Evolutionary conservation across 2,888 invertebrate species (phyloP).

Genomic region (Muschampia plurimacula): DNA sequence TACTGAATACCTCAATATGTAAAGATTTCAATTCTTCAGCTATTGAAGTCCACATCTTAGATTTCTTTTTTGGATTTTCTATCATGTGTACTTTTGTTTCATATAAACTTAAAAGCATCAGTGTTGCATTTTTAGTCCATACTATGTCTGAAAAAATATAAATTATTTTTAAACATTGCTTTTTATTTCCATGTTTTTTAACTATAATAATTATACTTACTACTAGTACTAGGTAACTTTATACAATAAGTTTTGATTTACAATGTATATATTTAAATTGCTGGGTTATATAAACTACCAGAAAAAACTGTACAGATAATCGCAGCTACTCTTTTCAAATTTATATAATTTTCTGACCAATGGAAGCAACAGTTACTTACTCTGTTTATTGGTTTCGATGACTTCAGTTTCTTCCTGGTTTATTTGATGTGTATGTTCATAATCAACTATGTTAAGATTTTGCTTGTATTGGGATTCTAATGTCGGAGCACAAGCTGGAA

Average conservation of each 20-base stretch:
- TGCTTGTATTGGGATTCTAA: conserved; percentile 60
- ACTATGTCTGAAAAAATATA: conserved; percentile 59
- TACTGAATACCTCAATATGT: conserved; percentile 59
- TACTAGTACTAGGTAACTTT: no score
- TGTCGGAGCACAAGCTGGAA: conserved; percentile 40
- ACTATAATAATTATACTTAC: not conserved
- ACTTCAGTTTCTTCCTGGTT: conserved; percentile 60
- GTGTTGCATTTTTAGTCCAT: conserved; percentile 69
- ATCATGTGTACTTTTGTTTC: conserved; percentile 70
- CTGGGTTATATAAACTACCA: not conserved
- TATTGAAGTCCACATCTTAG: conserved; percentile 71
- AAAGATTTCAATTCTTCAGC: conserved; percentile 67
- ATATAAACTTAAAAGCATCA: conserved; percentile 66
- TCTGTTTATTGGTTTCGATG: conserved; percentile 65
- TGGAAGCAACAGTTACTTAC: conserved; percentile 52
- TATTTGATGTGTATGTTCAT: conserved; percentile 53
- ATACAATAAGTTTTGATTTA: no score
- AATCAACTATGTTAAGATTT: conserved; percentile 56
- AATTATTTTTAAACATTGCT: not conserved
- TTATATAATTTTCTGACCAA: not conserved
- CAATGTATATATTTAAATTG: no score
- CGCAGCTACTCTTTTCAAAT: not conserved
- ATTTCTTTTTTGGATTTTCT: conserved; percentile 73
- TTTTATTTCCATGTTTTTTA: no score
- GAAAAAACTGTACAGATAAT: not conserved